Base-by-base conservation (phyloP, 2,797 vertebrate genomes). In the Urocyon cinereoargenteus region DNA sequence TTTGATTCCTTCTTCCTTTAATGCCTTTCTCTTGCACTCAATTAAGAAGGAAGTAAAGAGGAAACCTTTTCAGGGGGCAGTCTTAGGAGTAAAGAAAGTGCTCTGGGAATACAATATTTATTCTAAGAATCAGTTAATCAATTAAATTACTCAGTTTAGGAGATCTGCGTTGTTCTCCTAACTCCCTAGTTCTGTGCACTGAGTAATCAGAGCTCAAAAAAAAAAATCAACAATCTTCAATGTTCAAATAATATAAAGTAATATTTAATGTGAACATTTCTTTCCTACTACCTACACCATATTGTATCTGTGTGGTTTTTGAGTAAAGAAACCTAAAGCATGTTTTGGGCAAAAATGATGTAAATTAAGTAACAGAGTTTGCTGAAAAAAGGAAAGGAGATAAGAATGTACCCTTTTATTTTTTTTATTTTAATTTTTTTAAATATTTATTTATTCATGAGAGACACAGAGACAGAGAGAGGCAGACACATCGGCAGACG, bases 291-390 rank as follows among this genome's bases (percentile, higher is more conserved):
- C 10, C 4, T 82, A 55, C 15, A 55, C 15, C 49, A 18, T 85
- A 68, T 70, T 36, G 6, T 84, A 51, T 68, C 15, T 8, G 7
- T 51, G 21, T 95, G 15, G 0, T 49, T 86, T 94, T 75, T 91
- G 51, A 86, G 36, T 82, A 94, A 78, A 86, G 66, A 70, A 82
- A 11, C 1, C 62, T 88, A 78, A 86, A 93, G 92, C 75, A 55
- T 59, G 2, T 87, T 96, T 96, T 86, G 88, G 75, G 24, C 45
- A 92, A 92, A 93, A 87, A 49, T 40, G 5, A 75, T 87, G 0
- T 55, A 88, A 75, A 26, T 81, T 64, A 72, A 90, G 26, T 87
- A 8, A 18, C 49, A 64, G 57, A 84, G 1, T 94, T 95, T 34
- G 6, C 34, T 84, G 5, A 36, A 31, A 78, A 40, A 28, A 68